Evolutionary conservation across 2,797 vertebrate genomes (phyloP).

Genomic region (Alectoris magna): DNA sequence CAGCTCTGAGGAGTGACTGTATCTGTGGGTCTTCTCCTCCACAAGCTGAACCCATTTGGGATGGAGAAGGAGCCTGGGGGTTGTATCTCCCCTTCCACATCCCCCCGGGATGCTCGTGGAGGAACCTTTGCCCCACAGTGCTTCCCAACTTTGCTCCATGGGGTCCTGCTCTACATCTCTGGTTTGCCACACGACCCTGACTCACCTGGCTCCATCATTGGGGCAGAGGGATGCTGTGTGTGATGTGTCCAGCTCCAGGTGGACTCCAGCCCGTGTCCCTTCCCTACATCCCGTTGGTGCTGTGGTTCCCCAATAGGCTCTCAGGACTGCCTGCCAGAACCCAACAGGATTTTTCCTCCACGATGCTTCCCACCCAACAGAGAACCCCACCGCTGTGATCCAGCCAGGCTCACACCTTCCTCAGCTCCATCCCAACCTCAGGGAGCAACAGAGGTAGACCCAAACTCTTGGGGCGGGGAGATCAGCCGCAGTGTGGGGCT

Average conservation of each 20-base stretch:
- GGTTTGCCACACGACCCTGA: fast-evolving
- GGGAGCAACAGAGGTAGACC: neutral
- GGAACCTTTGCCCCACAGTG: neutral
- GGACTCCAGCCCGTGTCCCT: fast-evolving
- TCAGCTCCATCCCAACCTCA: neutral
- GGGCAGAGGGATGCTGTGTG: neutral
- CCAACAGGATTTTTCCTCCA: fast-evolving
- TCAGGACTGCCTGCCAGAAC: neutral
- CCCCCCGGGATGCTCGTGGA: neutral
- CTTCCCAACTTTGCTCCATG: neutral
- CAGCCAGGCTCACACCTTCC: neutral
- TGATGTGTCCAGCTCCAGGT: neutral
- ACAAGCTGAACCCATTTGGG: neutral
- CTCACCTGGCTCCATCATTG: neutral
- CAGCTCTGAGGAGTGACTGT: neutral
- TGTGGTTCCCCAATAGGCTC: neutral
- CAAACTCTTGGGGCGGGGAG: neutral
- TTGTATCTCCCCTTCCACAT: neutral
- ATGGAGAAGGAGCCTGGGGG: too few species aligned
- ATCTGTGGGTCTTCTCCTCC: neutral
- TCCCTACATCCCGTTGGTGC: fast-evolving
- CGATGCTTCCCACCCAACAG: neutral
- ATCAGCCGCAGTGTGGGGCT: too few species aligned
- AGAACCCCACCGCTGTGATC: fast-evolving
- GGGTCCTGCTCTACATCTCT: neutral